phyloP scores from a whole-genome alignment of 2,888 invertebrate genomes.

The Epinotia demarniana region DNA sequence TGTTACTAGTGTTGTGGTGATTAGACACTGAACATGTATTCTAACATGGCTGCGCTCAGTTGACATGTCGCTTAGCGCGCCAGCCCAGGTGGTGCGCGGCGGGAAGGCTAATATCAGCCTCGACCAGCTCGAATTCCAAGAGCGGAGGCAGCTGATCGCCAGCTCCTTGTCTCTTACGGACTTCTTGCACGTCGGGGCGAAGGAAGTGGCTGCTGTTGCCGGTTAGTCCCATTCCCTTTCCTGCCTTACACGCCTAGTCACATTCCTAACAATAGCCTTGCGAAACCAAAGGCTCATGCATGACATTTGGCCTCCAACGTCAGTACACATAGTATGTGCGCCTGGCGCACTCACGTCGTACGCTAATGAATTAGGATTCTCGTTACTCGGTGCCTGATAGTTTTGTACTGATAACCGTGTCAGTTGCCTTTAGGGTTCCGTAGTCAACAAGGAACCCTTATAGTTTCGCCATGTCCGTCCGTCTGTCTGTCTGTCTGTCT shows the following conservation, averaged over 20 bases:
- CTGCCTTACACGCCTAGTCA: constrained; percentile 58
- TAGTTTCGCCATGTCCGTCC: no score
- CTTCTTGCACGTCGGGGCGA: constrained; percentile 90
- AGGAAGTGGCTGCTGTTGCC: constrained; percentile 82
- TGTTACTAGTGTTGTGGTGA: constrained; percentile 68
- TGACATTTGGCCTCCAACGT: constrained; percentile 53
- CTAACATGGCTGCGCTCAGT: constrained; percentile 78
- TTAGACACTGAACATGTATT: constrained; percentile 66
- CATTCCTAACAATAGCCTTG: constrained; percentile 77
- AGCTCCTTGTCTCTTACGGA: constrained; percentile 94
- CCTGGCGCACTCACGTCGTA: constrained; percentile 37
- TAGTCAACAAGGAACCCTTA: no score
- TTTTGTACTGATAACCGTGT: constrained; percentile 27
- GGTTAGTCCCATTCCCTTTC: constrained; percentile 71
- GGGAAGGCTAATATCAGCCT: constrained; percentile 91
- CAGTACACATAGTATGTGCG: constrained; percentile 32
- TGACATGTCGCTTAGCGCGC: constrained; percentile 84
- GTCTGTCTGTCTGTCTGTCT: no score
- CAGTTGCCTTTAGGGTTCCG: no score
- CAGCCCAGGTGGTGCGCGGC: constrained; percentile 82
- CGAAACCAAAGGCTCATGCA: constrained; percentile 68
- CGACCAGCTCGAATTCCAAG: constrained; percentile 96
- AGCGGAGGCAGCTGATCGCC: constrained; percentile 95
- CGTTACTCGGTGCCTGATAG: constrained; percentile 20
- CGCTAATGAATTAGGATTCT: constrained; percentile 43